A percentile compares a stretch with the other conserved stretches of the same genome.
Conservation (phyloP, 2,797 vertebrate species). For the Chrosomus eos region DNA sequence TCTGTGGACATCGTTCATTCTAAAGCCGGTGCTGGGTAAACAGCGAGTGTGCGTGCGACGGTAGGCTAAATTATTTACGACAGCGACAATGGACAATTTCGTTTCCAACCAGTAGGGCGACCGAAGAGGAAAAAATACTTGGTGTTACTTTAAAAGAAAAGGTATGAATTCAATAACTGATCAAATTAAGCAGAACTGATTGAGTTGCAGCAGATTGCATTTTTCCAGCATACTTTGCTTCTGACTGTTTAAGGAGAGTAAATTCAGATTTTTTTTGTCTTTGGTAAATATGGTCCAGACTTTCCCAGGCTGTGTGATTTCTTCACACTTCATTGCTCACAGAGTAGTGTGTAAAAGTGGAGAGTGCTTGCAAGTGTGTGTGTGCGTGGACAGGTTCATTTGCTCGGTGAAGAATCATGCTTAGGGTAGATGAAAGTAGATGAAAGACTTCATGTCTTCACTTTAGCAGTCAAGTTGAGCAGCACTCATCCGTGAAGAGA, state of each 20-base stretch:
- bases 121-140: too few species aligned
- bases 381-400: constrained; percentile 88
- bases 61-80: too few species aligned
- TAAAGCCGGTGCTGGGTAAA: too few species aligned
- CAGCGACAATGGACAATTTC: too few species aligned
- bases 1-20: too few species aligned
- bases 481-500: constrained; percentile 77
- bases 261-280: background rate
- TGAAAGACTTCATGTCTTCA: constrained; percentile 96
- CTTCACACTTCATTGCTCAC: constrained; percentile 51
- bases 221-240: background rate
- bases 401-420: constrained; percentile 94
- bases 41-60: too few species aligned
- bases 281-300: constrained; percentile 42
- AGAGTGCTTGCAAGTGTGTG: constrained; percentile 59
- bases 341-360: constrained; percentile 41
- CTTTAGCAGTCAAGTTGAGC: constrained; percentile 87
- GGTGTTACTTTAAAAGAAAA: too few species aligned
- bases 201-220: background rate
- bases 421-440: constrained; percentile 98
- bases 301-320: constrained; percentile 54
- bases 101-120: too few species aligned
- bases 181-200: background rate
- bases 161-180: background rate
- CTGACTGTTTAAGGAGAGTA: background rate